Evolutionary conservation across 2,797 vertebrate species (phyloP).

Genomic region (Sciaenops ocellatus): DNA sequence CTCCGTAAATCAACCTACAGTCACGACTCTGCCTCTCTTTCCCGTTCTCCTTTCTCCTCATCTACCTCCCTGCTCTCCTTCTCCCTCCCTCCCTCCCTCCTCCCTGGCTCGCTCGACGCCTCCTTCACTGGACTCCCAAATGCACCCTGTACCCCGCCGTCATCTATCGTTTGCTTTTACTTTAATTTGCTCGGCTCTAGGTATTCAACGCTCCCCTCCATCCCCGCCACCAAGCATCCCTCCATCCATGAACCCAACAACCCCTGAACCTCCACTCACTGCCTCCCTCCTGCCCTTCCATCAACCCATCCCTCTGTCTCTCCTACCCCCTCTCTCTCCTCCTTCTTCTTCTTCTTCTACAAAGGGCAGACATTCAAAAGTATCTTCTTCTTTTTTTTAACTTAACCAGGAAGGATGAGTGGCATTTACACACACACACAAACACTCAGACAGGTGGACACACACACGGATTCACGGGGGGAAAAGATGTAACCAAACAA

Average conservation of each 20-base stretch:
- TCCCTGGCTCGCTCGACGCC: conserved; percentile 33
- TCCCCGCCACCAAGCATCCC: conserved; percentile 39
- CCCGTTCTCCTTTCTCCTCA: conserved; percentile 84
- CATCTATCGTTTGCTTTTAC: conserved; percentile 81
- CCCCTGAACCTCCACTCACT: conserved; percentile 50
- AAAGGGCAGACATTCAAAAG: conserved; percentile 63
- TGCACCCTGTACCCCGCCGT: conserved; percentile 59
- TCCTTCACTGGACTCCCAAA: conserved; percentile 63
- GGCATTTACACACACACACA: conserved; percentile 54
- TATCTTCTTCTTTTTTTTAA: conserved; percentile 45
- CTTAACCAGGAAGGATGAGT: conserved; percentile 46
- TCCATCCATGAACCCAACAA: conserved; percentile 75
- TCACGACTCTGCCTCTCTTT: conserved; percentile 91
- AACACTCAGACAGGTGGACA: conserved; percentile 30
- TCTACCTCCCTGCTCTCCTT: conserved; percentile 83
- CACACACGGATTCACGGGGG: not conserved
- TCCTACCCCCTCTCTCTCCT: not conserved
- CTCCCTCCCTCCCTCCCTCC: conserved; percentile 80
- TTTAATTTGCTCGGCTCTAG: conserved; percentile 74
- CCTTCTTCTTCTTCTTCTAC: conserved; percentile 36
- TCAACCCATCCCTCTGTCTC: conserved; percentile 18
- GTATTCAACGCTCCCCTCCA: conserved; percentile 42
- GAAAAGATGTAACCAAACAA: conserved; percentile 1
- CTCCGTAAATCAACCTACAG: conserved; percentile 97
- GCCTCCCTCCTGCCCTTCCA: conserved; percentile 2